Percentiles rank a stretch among this genome's conserved stretches.
Evolutionary conservation across 2,113 vertebrate genomes (phyloP).

Genomic region (Poicephalus meyeri): DNA sequence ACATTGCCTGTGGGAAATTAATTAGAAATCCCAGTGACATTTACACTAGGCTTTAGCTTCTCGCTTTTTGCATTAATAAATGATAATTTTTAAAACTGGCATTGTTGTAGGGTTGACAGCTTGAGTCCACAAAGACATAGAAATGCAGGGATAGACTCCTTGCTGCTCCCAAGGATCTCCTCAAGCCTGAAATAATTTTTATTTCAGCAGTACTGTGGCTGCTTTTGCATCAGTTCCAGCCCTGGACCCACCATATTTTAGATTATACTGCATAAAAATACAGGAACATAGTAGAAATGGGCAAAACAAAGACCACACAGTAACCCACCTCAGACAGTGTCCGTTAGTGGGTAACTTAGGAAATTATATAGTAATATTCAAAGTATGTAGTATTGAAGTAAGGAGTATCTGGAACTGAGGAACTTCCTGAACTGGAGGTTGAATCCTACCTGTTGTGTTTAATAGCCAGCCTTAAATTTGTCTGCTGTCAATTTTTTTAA

Average conservation of each 20-base stretch:
- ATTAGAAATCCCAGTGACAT: background rate
- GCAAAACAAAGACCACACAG: background rate
- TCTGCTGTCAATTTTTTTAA: background rate
- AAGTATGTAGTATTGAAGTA: background rate
- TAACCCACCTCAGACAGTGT: background rate
- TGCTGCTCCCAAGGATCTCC: background rate
- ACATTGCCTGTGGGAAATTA: background rate
- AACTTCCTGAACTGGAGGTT: background rate
- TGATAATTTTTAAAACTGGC: background rate
- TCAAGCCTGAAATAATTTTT: fast-evolving
- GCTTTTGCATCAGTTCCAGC: background rate
- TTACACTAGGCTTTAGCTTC: background rate
- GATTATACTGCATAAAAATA: background rate
- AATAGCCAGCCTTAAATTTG: background rate
- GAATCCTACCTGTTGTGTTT: background rate
- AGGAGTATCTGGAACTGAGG: background rate
- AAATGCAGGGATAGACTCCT: background rate
- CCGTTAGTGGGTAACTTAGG: fast-evolving
- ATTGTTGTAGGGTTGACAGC: background rate
- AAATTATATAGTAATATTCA: background rate
- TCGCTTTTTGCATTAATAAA: background rate
- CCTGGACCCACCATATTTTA: background rate
- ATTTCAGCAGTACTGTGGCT: background rate
- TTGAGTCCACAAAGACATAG: background rate
- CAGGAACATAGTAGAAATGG: background rate